These are phyloP conservation scores for Nephrocerus scutellatus DNA, from an alignment of 2,888 invertebrate species.

Conservation along the genomic window DNA sequence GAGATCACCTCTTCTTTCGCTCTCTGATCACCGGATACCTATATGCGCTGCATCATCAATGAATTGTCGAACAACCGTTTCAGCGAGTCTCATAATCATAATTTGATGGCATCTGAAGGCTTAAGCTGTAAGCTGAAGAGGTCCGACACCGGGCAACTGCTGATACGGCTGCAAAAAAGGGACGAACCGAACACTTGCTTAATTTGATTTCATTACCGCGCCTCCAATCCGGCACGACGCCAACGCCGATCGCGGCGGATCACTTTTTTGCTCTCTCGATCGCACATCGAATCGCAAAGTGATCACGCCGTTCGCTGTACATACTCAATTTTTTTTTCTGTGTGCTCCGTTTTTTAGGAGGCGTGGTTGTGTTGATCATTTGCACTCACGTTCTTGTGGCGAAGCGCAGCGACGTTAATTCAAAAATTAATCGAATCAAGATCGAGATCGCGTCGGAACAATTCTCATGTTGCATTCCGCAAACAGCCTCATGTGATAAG, in stretches of 20 bases:
- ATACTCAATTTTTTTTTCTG: no score
- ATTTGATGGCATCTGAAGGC: no score
- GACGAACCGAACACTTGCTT: slow-evolving; percentile 37
- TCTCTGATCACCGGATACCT: no score
- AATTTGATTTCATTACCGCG: slow-evolving; percentile 49
- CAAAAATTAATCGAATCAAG: slow-evolving; percentile 45
- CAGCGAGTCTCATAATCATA: no score
- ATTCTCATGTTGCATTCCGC: slow-evolving; percentile 2
- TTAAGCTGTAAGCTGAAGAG: no score
- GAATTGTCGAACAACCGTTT: no score
- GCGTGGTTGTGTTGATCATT: slow-evolving; percentile 33
- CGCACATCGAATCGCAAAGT: slow-evolving; percentile 12
- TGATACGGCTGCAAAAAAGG: no score
- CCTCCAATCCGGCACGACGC: slow-evolving; percentile 24
- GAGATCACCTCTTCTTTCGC: no score
- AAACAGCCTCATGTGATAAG: slow-evolving; percentile 1
- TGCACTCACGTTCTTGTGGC: slow-evolving; percentile 13
- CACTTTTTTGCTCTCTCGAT: slow-evolving; percentile 7
- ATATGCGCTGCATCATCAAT: no score
- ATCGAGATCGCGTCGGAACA: no score
- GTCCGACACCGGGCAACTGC: no score
- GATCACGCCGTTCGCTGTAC: no score
- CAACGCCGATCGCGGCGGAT: slow-evolving; percentile 6
- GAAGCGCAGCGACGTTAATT: slow-evolving; percentile 34
- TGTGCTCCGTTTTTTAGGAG: slow-evolving; percentile 16